phyloP scores from a whole-genome alignment of 2,888 invertebrate genomes.

The Drosophila tanythrix region DNA sequence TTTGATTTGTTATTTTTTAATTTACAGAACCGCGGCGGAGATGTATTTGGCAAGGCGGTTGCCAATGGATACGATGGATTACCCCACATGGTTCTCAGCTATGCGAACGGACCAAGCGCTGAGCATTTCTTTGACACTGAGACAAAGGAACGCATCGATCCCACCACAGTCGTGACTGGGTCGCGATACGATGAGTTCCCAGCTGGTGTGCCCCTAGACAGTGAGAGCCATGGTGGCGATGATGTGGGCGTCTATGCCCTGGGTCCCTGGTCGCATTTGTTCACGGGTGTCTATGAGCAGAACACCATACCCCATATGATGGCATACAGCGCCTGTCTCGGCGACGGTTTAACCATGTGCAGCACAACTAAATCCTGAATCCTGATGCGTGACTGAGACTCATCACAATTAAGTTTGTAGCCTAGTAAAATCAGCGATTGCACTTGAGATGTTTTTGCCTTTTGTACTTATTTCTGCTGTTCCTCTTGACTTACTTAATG shows the following conservation, averaged over 20 bases:
- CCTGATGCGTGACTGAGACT: slow-evolving; percentile 45
- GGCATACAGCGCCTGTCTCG: slow-evolving; percentile 90
- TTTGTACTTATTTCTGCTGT: slow-evolving; percentile 2
- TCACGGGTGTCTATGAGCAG: slow-evolving; percentile 92
- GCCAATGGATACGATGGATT: slow-evolving; percentile 85
- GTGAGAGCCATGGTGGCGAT: slow-evolving; percentile 91
- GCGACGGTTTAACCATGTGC: slow-evolving; percentile 86
- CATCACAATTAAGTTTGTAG: slow-evolving; percentile 67
- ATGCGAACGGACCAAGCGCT: slow-evolving; percentile 91
- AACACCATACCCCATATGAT: slow-evolving; percentile 91
- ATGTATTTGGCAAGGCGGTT: slow-evolving; percentile 75
- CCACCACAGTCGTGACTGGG: slow-evolving; percentile 65
- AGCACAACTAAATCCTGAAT: slow-evolving; percentile 7
- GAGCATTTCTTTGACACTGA: slow-evolving; percentile 76
- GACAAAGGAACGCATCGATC: slow-evolving; percentile 76
- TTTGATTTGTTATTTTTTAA: background rate
- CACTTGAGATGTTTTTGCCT: slow-evolving; percentile 31
- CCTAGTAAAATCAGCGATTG: slow-evolving; percentile 65
- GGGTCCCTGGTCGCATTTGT: slow-evolving; percentile 92
- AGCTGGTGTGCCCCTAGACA: slow-evolving; percentile 85
- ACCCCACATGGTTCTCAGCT: slow-evolving; percentile 89
- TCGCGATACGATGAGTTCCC: slow-evolving; percentile 85
- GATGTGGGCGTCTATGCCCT: slow-evolving; percentile 92
- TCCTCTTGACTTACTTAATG: slow-evolving; percentile 37
- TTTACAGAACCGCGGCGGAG: slow-evolving; percentile 72